These are phyloP conservation scores for Theodoxus fluviatilis DNA, from an alignment of 2,888 invertebrate genomes.

Conservation along the genomic window DNA sequence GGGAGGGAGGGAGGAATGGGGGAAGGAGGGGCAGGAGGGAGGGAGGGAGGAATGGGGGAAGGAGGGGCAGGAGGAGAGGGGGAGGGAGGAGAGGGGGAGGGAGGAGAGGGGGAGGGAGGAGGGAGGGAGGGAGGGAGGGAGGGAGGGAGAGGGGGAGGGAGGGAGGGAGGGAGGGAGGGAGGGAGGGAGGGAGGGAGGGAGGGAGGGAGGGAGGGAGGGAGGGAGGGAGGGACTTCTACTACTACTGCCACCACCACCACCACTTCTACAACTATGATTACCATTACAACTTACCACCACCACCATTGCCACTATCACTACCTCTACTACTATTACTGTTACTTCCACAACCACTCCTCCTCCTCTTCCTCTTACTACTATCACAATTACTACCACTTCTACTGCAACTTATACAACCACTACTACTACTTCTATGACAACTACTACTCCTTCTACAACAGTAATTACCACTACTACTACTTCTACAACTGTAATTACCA, in stretches of 20 bases:
- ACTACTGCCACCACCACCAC: background rate
- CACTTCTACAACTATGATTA: background rate
- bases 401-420: background rate
- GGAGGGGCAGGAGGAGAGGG: background rate
- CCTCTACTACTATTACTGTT: constrained; percentile 10
- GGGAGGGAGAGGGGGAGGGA: background rate
- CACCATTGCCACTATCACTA: constrained; percentile 4
- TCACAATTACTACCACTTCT: background rate
- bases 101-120: background rate
- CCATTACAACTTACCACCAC: background rate
- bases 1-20: background rate
- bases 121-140: background rate
- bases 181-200: background rate
- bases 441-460: background rate
- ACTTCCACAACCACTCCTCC: constrained; percentile 6
- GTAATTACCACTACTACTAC: background rate
- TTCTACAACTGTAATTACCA: background rate
- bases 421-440: background rate
- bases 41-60: background rate
- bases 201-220: background rate
- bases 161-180: background rate
- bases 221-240: background rate
- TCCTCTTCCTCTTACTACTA: constrained; percentile 1
- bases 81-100: background rate
- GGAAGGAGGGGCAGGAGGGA: background rate